Conservation (phyloP, 2,113 vertebrate species). For the Stegostoma tigrinum region DNA sequence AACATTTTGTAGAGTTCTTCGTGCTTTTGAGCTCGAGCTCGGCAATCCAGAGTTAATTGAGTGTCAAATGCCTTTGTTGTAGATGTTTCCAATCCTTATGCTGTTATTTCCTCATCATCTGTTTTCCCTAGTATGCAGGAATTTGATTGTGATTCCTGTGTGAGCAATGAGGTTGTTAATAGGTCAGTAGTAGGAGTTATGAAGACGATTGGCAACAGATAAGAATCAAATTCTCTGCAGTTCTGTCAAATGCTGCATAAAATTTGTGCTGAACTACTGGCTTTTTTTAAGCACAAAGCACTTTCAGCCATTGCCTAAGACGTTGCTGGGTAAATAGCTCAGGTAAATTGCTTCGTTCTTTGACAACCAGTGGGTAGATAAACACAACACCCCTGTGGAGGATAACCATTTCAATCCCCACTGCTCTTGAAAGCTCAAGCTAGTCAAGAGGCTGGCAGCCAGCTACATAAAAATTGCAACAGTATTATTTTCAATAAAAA, state of each 20-base stretch:
- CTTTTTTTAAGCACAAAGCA: neutral
- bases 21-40: neutral
- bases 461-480: neutral
- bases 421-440: too few relatives aligned
- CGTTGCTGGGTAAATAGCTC: neutral
- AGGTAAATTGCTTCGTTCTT: neutral
- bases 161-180: neutral
- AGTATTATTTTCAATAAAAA: neutral
- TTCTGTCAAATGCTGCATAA: neutral
- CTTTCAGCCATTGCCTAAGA: neutral
- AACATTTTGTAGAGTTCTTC: neutral
- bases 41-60: conserved; percentile 11
- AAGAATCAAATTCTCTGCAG: neutral
- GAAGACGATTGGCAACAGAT: neutral
- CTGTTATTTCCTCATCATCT: neutral
- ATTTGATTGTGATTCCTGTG: neutral
- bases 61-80: conserved; percentile 25
- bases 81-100: neutral
- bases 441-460: too few relatives aligned
- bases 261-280: neutral
- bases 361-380: neutral
- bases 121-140: neutral
- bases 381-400: neutral
- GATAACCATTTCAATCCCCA: too few relatives aligned
- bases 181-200: neutral